Evolutionary conservation across 2,113 vertebrate species (phyloP), one percentile per base, ranked within the genome.

Genomic region (Mormoops blainvillei): DNA sequence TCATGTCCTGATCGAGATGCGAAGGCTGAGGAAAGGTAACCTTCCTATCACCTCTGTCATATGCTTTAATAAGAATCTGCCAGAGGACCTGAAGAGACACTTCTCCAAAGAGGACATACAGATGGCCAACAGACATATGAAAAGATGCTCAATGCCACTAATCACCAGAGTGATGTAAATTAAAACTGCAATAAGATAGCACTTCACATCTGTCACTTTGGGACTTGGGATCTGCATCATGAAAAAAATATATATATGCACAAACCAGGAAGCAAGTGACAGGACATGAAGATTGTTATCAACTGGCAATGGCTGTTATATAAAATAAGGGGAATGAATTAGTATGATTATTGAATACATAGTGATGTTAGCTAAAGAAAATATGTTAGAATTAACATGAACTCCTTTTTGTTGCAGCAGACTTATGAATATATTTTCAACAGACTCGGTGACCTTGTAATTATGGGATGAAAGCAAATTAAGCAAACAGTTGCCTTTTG

Each of bases 361-460:
- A 52, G 33, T 78, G 38, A 87, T 14, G 12, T 77, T 45, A 91
- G 38, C 43, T 77, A 78, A 91, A 65, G 63, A 78, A 94, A 94
- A 78, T 33, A 71, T 65, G 5, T 90, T 93, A 76, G 80, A 91
- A 91, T 90, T 54, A 38, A 15, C 1, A 18, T 70, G 33, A 82
- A 28, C 14, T 85, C 24, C 24, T 81, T 74, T 81, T 80, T 36
- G 28, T 77, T 52, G 28, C 43, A 77, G 68, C 26, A 94, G 83
- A 92, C 16, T 58, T 81, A 48, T n/a, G 74, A 61, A 80, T 85
- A 41, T 82, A 83, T 96, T 94, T 85, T 86, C 16, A 85, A n/a
- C 45, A 85, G 56, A 70, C 6, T 54, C 70, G 26, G 56, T 94
- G 24, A 91, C 71, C 83, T 94, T 15, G 36, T 83, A 74, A 90